Base-by-base conservation (phyloP, 2,888 invertebrate species). In the Brachylomia viminalis region DNA sequence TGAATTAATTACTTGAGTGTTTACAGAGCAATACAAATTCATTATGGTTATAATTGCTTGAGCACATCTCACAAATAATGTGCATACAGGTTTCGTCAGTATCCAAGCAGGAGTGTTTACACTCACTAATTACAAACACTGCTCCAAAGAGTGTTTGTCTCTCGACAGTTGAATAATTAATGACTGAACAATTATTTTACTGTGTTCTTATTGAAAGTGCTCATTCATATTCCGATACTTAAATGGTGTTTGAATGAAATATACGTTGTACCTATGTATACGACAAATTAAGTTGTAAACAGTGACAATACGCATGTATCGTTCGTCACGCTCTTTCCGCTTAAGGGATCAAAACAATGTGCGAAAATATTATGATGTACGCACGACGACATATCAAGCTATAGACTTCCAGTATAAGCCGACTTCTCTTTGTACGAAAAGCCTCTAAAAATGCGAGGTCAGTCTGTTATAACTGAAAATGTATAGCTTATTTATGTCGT, bases 121-220 rank as follows among this genome's bases (percentile, higher is more conserved):
- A 83, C 80, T 85, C 82, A 68, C 65, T 88, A 85, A 89, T 85
- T 82, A 85, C 85, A 89, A 87, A 89, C 86, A 88, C 77, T 75
- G 79, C 83, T 87, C 85, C 84, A 88, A 87, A 88, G 84, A 86
- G 80, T 85, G 83, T 90, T 90, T 87, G 87, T 85, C 86, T 90
- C 87, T 90, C 89, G 89, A 91, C 90, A 90, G 86, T 84, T 90
- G 89, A 89, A 92, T 92, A 87, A 91, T 90, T 89, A 89, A 92
- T 91, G 88, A 89, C 80, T 75, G 67, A 80, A 86, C 71, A 88
- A 89, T 88, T 86, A 89, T 84, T 85, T 83, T 72, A 88, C 81
- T 81, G 86, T 82, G 81, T 88, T 85, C 58, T 66, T 77, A 85
- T 81, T 87, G 84, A 87, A 89, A 86, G 83, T 86, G 75, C 76